phyloP scores from a whole-genome alignment of 2,888 invertebrate species.

The Sinotaia quadrata region DNA sequence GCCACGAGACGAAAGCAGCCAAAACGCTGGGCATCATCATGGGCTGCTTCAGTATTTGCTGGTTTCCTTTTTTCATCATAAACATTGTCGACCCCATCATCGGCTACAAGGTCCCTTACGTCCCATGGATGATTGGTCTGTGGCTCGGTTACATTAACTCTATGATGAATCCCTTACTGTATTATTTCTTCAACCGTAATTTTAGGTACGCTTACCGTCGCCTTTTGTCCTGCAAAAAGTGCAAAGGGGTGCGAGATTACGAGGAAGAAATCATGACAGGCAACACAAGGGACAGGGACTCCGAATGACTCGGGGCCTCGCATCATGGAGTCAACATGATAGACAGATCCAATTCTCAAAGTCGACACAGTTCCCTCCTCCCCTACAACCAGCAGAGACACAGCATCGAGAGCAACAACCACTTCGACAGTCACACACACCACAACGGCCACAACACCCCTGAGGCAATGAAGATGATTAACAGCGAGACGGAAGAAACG shows the following conservation, averaged over 20 bases:
- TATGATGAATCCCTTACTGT: conserved; percentile 80
- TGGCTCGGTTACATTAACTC: conserved; percentile 69
- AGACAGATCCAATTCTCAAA: conserved; percentile 18
- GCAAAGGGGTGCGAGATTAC: conserved; percentile 59
- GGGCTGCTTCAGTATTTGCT: conserved; percentile 67
- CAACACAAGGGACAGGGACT: conserved; percentile 38
- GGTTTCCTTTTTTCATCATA: conserved; percentile 67
- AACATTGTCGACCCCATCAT: conserved; percentile 66
- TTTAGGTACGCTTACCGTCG: conserved; percentile 69
- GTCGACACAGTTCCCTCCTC: conserved; percentile 10
- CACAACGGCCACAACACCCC: conserved; percentile 26
- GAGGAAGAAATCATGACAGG: conserved; percentile 51
- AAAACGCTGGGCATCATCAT: conserved; percentile 67
- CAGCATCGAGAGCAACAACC: conserved; percentile 18
- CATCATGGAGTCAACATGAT: conserved; percentile 32
- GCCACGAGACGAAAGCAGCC: conserved; percentile 67
- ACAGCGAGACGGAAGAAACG: conserved; percentile 31
- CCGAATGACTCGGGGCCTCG: conserved; percentile 47
- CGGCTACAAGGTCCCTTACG: conserved; percentile 61
- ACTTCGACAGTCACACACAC: conserved; percentile 16
- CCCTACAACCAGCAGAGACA: conserved; percentile 21
- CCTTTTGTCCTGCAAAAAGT: conserved; percentile 55
- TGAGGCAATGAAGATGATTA: conserved; percentile 21
- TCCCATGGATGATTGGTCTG: conserved; percentile 59
- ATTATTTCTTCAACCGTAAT: conserved; percentile 76